Conservation (phyloP, 2,797 vertebrate genomes). For the Hippopotamyrus pictus region DNA sequence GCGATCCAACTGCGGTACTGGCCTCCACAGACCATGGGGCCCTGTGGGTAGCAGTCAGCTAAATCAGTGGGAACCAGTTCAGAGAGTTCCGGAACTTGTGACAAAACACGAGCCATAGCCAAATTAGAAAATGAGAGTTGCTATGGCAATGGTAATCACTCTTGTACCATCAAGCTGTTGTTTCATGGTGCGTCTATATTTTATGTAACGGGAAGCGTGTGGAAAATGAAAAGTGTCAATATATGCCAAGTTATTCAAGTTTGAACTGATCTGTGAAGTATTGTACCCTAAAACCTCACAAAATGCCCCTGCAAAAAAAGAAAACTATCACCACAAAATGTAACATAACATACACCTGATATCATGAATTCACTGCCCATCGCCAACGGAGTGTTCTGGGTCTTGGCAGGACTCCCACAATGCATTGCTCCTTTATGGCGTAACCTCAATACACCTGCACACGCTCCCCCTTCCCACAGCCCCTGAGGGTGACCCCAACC, state of each 20-base stretch:
- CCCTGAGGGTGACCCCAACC: background rate
- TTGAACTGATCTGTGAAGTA: background rate
- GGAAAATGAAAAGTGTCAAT: background rate
- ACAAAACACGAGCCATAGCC: background rate
- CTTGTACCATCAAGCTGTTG: background rate
- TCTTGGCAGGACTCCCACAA: background rate
- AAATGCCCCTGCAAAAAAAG: background rate
- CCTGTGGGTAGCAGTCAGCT: background rate
- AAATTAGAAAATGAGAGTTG: background rate
- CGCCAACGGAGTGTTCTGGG: background rate
- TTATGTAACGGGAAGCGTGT: background rate
- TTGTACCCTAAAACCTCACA: background rate
- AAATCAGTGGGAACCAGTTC: background rate
- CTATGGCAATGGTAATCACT: background rate
- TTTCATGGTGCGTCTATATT: background rate
- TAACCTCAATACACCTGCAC: background rate
- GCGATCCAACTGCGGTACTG: background rate
- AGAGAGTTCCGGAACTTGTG: background rate
- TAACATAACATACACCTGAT: background rate
- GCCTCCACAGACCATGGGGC: background rate
- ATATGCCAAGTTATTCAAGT: background rate
- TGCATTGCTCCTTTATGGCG: background rate
- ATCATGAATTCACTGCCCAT: background rate
- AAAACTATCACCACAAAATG: background rate
- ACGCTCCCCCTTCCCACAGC: background rate